phyloP scores from a whole-genome alignment of 2,113 vertebrate species.

The Sceloporus tristichus region DNA sequence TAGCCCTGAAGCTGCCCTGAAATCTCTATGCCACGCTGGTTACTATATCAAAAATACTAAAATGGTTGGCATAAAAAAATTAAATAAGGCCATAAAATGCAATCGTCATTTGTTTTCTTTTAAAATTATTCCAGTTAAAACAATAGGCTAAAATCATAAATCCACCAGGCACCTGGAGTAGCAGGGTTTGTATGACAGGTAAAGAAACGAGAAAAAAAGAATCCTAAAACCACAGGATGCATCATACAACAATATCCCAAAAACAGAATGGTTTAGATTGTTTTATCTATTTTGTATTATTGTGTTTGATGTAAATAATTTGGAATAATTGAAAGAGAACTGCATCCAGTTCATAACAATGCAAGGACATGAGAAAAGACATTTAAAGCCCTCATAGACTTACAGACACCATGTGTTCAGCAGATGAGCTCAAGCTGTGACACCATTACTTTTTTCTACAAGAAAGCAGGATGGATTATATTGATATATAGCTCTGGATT shows the following conservation, averaged over 20 bases:
- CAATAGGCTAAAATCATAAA: too few species aligned
- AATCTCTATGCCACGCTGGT: too few species aligned
- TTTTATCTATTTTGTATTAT: slow-evolving; percentile 3
- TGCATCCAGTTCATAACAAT: not conserved
- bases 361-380: not conserved
- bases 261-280: not conserved
- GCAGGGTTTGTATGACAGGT: too few species aligned
- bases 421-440: slow-evolving; percentile 14
- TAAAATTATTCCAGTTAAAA: too few species aligned
- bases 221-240: not conserved
- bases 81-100: too few species aligned
- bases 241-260: not conserved
- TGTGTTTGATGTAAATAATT: slow-evolving; percentile 19
- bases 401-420: not conserved
- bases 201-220: too few species aligned
- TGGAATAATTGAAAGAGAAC: not conserved
- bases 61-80: too few species aligned
- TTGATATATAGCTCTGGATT: not conserved
- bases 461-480: slow-evolving; percentile 24
- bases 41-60: too few species aligned
- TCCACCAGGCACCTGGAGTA: too few species aligned
- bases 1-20: too few species aligned
- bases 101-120: too few species aligned
- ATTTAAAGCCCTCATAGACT: slow-evolving; percentile 12
- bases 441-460: not conserved